These are phyloP conservation scores for Pachydiplax longipennis DNA, from an alignment of 2,888 invertebrate species.

Conservation along the genomic window DNA sequence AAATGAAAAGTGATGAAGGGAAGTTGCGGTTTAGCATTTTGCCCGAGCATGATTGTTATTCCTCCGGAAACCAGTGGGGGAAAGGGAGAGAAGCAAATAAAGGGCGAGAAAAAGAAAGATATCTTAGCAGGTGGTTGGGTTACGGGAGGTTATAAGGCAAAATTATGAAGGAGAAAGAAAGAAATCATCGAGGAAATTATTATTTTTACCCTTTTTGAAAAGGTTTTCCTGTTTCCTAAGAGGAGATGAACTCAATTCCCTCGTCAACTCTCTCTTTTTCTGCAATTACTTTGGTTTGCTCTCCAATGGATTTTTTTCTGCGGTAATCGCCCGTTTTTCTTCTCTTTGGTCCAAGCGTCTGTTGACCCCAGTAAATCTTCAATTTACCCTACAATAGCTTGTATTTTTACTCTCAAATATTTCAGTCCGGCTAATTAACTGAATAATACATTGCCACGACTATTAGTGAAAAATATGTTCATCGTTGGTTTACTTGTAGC, in stretches of 20 bases:
- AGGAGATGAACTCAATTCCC: neutral
- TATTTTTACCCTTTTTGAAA: neutral
- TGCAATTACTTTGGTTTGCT: neutral
- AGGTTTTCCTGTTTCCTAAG: neutral
- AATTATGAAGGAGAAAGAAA: neutral
- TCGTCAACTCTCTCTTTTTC: neutral
- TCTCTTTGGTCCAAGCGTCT: too few relatives aligned
- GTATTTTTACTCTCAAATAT: too few relatives aligned
- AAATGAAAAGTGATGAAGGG: too few relatives aligned
- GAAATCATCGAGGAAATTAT: neutral
- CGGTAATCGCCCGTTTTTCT: too few relatives aligned
- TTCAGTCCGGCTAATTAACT: too few relatives aligned
- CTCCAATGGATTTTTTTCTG: too few relatives aligned
- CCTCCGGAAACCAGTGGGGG: neutral
- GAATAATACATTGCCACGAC: too few relatives aligned
- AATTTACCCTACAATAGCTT: too few relatives aligned
- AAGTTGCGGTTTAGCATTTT: too few relatives aligned
- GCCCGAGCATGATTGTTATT: neutral
- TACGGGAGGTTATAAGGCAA: neutral
- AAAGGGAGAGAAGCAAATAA: neutral
- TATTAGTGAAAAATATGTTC: too few relatives aligned
- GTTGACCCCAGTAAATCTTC: too few relatives aligned
- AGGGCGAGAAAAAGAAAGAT: neutral
- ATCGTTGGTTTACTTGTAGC: too few relatives aligned
- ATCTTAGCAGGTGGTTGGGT: neutral